Base-by-base conservation (phyloP, 2,888 invertebrate genomes). In the Chymomyza fuscimana region DNA sequence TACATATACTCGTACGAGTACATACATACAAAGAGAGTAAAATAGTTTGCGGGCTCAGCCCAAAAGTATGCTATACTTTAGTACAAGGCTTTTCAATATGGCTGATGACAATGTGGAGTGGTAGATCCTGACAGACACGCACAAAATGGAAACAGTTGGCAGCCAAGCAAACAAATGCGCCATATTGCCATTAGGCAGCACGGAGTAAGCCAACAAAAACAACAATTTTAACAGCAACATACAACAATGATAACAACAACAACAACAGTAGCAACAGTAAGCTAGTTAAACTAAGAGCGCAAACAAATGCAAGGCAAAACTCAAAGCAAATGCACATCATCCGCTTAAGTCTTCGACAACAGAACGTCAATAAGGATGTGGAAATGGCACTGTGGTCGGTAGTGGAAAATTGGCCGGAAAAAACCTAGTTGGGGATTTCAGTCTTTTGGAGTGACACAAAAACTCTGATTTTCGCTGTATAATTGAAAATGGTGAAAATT, bases 271-370 rank as follows among this genome's bases (percentile, higher is more conserved):
- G 58, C 58, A 58, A 58, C 58, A 22, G 76, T 83, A 88, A 88
- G 88, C 83, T 81, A 87, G 86, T 88, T 88, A 73, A 77, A 83
- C 79, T 77, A 69, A 67, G 72, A 77, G 70, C 72, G 72, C 88
- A 87, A 88, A 83, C 83, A 83, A 88, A 83, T 81, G 88, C 84
- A 46, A 65, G 67, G 54, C 63, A 29, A 67, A 77, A 78, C 72
- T 76, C 77, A 68, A 72, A 77, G 78, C 84, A 88, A 84, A 84
- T 84, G 88, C 82, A 80, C 85, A 80, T 76, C 85, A 84, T 82
- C 87, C 86, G 74, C 78, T 75, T 82, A 87, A 88, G 82, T 82
- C 85, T 85, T 88, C 87, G 87, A 88, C 88, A 88, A 79, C 70
- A 46, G 12, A 46, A 46, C 12, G 12, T 46, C 40, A 46, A 46